phyloP scores from a whole-genome alignment of 2,888 invertebrate species.

The Entomobrya proxima region DNA sequence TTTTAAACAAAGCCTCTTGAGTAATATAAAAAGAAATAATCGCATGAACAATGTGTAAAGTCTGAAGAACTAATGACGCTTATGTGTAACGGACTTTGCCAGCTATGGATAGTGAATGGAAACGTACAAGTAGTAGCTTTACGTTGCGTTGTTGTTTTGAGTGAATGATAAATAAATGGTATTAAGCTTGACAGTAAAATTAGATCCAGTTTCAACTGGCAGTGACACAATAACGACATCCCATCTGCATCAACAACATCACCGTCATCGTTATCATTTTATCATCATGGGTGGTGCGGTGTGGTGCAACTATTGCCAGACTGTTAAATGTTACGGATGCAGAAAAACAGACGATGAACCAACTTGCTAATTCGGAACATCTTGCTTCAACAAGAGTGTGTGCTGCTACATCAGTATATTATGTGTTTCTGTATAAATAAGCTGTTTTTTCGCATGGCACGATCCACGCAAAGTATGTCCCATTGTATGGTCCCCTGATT shows the following conservation, averaged over 20 bases:
- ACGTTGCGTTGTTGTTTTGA: not conserved
- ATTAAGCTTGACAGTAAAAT: slow-evolving; percentile 48
- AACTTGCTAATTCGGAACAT: too few species aligned
- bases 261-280: slow-evolving; percentile 42
- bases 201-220: slow-evolving; percentile 52
- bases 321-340: not conserved
- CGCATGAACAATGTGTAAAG: not conserved
- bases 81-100: slow-evolving; percentile 18
- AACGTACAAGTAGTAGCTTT: not conserved
- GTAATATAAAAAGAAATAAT: too few species aligned
- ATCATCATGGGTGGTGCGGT: slow-evolving; percentile 52
- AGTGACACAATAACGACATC: slow-evolving; percentile 47
- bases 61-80: not conserved
- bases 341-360: too few species aligned
- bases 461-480: too few species aligned
- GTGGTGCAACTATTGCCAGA: not conserved
- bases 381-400: too few species aligned
- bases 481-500: too few species aligned
- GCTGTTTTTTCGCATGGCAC: too few species aligned
- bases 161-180: slow-evolving; percentile 51
- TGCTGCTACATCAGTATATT: too few species aligned
- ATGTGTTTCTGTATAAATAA: too few species aligned
- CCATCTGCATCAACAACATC: slow-evolving; percentile 45
- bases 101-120: not conserved
- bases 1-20: not conserved